Percentiles rank a stretch among this genome's conserved stretches.
Conservation (phyloP, 2,888 invertebrate species). For the Brachyptera putata region DNA sequence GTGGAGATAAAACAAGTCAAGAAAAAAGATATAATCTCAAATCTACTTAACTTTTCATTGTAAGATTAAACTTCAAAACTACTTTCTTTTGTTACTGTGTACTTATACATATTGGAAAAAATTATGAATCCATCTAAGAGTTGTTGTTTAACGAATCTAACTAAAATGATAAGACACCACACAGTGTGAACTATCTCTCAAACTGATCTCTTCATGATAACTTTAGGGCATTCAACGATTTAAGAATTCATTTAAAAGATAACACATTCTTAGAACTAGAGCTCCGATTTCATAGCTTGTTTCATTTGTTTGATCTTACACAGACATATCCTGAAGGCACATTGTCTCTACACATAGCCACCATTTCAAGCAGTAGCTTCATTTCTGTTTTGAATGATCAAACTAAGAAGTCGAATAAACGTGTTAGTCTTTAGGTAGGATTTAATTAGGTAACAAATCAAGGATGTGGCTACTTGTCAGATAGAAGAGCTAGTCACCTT, state of each 20-base stretch:
- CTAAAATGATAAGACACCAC: too few species aligned
- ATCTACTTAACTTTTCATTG: too few species aligned
- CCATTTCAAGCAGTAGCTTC: too few species aligned
- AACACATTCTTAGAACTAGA: background rate
- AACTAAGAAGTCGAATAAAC: slow-evolving; percentile 12
- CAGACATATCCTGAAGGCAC: background rate
- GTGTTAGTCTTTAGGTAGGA: slow-evolving; percentile 17
- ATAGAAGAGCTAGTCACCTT: too few species aligned
- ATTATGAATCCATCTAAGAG: too few species aligned
- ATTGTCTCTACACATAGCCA: background rate
- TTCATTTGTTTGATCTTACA: slow-evolving; percentile 1
- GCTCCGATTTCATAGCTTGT: slow-evolving; percentile 7
- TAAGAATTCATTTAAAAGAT: slow-evolving; percentile 14
- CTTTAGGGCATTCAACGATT: background rate
- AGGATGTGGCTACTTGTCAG: slow-evolving; percentile 21
- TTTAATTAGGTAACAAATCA: slow-evolving; percentile 31
- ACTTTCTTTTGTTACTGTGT: too few species aligned
- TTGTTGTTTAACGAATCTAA: too few species aligned
- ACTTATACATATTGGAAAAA: too few species aligned
- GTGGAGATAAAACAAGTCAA: too few species aligned
- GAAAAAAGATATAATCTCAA: too few species aligned
- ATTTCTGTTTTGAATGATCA: background rate
- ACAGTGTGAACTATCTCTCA: too few species aligned
- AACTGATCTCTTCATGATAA: background rate
- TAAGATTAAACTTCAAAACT: too few species aligned